Evolutionary conservation across 2,888 invertebrate species (phyloP), one percentile per base, ranked within the genome.

Genomic region (Micoletzkya japonica): DNA sequence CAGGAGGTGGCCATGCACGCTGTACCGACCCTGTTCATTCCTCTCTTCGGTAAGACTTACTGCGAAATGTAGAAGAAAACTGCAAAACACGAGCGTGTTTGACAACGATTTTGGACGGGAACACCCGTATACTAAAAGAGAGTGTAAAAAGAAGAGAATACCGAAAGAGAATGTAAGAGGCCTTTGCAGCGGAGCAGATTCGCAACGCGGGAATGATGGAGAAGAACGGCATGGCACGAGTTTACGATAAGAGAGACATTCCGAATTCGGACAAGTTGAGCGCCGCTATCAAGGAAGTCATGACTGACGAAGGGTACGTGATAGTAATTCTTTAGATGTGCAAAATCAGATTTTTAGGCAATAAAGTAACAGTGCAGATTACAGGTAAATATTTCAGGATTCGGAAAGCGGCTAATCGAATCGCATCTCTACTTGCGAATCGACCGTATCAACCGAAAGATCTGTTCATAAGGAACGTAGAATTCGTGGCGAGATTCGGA

Each of bases 151-250:
- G n/a, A n/a, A n/a, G n/a, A n/a, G n/a, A n/a, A n/a, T n/a, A n/a
- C n/a, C n/a, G n/a, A n/a, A n/a, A n/a, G n/a, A n/a, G n/a, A n/a
- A n/a, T n/a, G n/a, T n/a, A n/a, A n/a, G n/a, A n/a, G n/a, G n/a
- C n/a, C n/a, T 39, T 26, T 60, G 28, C 60, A 63, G 63, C 63
- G 2, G 66, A 66, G 26, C 66, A 66, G 37, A 52, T 56, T 54
- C 54, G 66, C 6, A 66, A 66, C 32, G 66, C 54, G 1, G 66
- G 36, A 17, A 50, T 50, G 7, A 20, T 66, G 6, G 56, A 17
- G 2, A 28, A 34, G 24, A 66, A 28, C 7, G 66, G 66, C 36
- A 54, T 66, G 56, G 66, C 66, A 2, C 26, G 28, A 10, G 56
- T 56, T 0, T 66, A 56, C 26, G 37, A 52, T 30, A 66, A 66